Evolutionary conservation across 2,888 invertebrate species (phyloP), one percentile per base, ranked within the genome.

Genomic region (Campoplex capitator): DNA sequence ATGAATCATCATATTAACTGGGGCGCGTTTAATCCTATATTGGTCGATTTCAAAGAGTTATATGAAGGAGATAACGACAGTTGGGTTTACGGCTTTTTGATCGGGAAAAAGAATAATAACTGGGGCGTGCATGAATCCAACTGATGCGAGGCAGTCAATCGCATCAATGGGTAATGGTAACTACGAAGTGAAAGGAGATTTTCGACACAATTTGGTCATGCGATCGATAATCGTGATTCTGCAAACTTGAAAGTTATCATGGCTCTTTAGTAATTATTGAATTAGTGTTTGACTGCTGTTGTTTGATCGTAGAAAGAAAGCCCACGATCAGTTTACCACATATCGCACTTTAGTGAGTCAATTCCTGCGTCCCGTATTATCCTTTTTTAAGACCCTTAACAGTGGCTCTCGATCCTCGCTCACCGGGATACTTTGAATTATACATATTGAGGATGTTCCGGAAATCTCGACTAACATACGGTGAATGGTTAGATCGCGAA

Each of bases 271-370:
- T 13, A 45, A 11, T 2, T 13, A 45, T 45, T 45, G 7, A 54
- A 38, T 56, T 23, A 73, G 18, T 38, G 6, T 54, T 38, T 18
- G 8, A 73, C 16, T 32, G 16, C 45, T 7, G 18, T 13, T 28
- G 42, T 13, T 62, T 18, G 3, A 38, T 56, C 54, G n/a, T 62
- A 58, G 9, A 58, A 18, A 23, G 2, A 75, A 42, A 23, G 51
- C 35, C 48, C 7, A 7, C 23, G 6, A 11, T 42, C 8, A 68
- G 56, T 45, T 45, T 48, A 48, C 48, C 56, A 58, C 35, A 18
- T 54, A 78, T 78, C 67, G 77, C 67, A 77, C 78, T 85, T 77
- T 82, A 23, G 74, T 58, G 68, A 67, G 58, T 67, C 62, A 78
- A 23, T 82, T 85, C 82, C 76, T 82, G 62, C 48, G 58, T 78